phyloP scores from a whole-genome alignment of 2,113 vertebrate species.

The Siniperca chuatsi region DNA sequence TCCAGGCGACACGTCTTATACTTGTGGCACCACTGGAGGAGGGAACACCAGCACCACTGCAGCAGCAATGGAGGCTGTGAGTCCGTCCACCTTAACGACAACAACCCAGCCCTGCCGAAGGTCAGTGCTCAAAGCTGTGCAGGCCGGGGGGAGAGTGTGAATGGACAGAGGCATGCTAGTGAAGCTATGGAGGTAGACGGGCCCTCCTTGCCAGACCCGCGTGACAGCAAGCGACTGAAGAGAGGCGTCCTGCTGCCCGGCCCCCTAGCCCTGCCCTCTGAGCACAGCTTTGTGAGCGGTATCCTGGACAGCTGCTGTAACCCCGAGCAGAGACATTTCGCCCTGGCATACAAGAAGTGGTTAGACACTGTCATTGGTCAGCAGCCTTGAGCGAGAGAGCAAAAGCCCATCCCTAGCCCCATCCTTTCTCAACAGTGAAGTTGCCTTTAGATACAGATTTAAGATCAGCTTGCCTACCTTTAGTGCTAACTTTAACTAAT shows the following conservation, averaged over 20 bases:
- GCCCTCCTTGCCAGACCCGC: constrained; percentile 78
- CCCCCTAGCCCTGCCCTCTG: constrained; percentile 82
- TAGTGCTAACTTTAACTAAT: constrained; percentile 37
- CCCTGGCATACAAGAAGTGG: constrained; percentile 93
- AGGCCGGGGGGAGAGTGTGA: constrained; percentile 25
- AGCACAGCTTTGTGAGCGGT: constrained; percentile 88
- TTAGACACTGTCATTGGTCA: constrained; percentile 89
- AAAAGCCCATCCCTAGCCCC: neutral
- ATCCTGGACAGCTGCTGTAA: constrained; percentile 87
- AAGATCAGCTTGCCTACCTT: constrained; percentile 37
- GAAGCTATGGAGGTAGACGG: constrained; percentile 90
- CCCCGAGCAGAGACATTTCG: constrained; percentile 91
- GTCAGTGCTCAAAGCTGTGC: neutral
- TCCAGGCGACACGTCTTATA: constrained; percentile 91
- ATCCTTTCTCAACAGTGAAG: constrained; percentile 21
- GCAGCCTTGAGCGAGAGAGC: constrained; percentile 74
- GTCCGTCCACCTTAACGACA: constrained; percentile 63
- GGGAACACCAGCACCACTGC: constrained; percentile 70
- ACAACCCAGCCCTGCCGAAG: constrained; percentile 65
- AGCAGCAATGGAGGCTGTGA: constrained; percentile 34
- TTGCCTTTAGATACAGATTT: constrained; percentile 55
- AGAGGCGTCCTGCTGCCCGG: constrained; percentile 85
- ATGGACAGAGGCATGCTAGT: constrained; percentile 74
- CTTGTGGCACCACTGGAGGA: constrained; percentile 89
- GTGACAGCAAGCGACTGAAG: constrained; percentile 93